Evolutionary conservation across 2,888 invertebrate species (phyloP), one percentile per base, ranked within the genome.

Genomic region (Scotopteryx bipunctaria): DNA sequence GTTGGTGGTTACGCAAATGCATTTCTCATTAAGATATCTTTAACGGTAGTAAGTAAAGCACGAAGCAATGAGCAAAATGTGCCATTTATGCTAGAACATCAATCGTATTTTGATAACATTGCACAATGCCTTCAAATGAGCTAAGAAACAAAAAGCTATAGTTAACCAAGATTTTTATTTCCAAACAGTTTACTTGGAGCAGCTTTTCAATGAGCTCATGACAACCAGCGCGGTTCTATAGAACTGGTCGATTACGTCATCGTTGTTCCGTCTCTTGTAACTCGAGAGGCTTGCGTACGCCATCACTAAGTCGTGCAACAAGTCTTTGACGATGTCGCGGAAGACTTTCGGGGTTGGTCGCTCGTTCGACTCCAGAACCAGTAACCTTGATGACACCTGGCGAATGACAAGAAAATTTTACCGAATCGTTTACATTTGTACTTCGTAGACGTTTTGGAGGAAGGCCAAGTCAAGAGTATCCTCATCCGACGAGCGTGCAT

Each of bases 281-380:
- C 72, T 68, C 0, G 73, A 65, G 6, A 79, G 53, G 1, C 69
- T 55, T 0, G 73, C 73, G 47, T 81, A 84, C 0, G 77, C 56
- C 44, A 61, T 57, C 5, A 77, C 71, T 11, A 86, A 61, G 40
- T 82, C 78, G 0, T 59, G 65, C 0, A 83, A 69, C 1, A 76
- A 56, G 2, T 61, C 61, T 3, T 42, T 43, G 0, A 81, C 49
- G 1, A 72, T 44, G 0, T 66, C 67, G 41, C 65, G 66, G 2
- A 83, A 31, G 1, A 56, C 44, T 31, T 32, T 54, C 0, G 65
- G 74, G 1, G 66, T 72, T 0, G 75, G 75, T 5, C 78, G 70
- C 2, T 59, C 64, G 0, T 55, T 55, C 6, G 56, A 64, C 50
- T 82, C 78, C 0, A 71, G 66, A 4, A 72, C 36, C 21, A 55